Conservation (phyloP, 30 jellyfish, hydroid and myxozoan genomes). For the Rhopilema esculentum region DNA sequence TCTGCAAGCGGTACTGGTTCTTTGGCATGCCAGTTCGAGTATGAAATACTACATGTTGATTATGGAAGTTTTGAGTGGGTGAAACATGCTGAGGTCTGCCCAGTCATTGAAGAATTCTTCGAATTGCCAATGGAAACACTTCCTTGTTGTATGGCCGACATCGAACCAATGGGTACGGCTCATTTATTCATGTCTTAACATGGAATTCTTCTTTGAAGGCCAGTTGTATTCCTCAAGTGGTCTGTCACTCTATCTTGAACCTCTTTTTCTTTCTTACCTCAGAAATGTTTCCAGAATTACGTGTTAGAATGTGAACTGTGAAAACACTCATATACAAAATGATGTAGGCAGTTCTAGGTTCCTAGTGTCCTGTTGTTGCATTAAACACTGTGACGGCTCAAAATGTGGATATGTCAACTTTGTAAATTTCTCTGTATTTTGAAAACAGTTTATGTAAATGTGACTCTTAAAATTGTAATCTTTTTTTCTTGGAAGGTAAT, state of each 20-base stretch:
- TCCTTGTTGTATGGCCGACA: constrained; percentile 92
- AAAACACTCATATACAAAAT: too few relatives aligned
- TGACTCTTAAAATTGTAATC: neutral
- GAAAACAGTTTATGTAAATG: too few relatives aligned
- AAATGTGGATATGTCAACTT: too few relatives aligned
- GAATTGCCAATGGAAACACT: constrained; percentile 90
- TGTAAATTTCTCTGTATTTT: too few relatives aligned
- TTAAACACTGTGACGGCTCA: too few relatives aligned
- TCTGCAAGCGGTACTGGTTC: constrained; percentile 18
- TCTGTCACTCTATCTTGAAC: neutral
- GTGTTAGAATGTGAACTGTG: too few relatives aligned
- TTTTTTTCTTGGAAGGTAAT: too few relatives aligned
- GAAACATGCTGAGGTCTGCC: constrained; percentile 51
- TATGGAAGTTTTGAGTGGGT: constrained; percentile 93
- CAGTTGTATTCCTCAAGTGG: too few relatives aligned
- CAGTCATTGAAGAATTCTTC: constrained; percentile 83
- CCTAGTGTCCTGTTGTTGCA: too few relatives aligned
- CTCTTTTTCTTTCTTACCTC: neutral
- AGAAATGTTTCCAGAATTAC: neutral
- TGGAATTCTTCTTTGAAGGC: neutral
- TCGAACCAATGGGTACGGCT: constrained; percentile 76
- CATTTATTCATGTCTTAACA: neutral
- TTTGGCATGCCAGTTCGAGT: constrained; percentile 27
- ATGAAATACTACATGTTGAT: constrained; percentile 84
- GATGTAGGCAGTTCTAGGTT: too few relatives aligned